phyloP scores from a whole-genome alignment of 2,888 invertebrate genomes.

The Tridacna crocea region DNA sequence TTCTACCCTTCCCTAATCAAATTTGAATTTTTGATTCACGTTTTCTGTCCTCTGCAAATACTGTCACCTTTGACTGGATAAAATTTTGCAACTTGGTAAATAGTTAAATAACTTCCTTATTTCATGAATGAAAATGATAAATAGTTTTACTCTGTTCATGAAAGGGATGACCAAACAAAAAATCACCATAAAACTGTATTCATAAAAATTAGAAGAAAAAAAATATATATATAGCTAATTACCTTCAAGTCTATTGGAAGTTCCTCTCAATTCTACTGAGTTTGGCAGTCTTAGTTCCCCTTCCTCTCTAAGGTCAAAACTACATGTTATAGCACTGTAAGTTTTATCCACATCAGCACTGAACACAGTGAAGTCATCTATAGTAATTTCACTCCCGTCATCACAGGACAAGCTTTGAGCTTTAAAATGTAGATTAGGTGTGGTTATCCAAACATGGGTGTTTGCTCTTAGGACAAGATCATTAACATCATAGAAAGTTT shows the following conservation, averaged over 20 bases:
- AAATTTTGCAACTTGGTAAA: too few species aligned
- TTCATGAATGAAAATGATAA: too few species aligned
- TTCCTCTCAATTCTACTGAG: slow-evolving; percentile 69
- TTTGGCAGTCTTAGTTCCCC: slow-evolving; percentile 72
- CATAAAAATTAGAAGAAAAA: too few species aligned
- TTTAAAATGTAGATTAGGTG: slow-evolving; percentile 55
- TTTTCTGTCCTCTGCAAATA: too few species aligned
- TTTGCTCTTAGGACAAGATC: slow-evolving; percentile 58
- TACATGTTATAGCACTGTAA: slow-evolving; percentile 69
- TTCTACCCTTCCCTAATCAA: too few species aligned
- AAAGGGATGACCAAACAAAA: too few species aligned
- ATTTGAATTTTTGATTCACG: too few species aligned
- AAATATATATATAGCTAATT: background rate
- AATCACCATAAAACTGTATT: too few species aligned
- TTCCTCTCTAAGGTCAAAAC: slow-evolving; percentile 65
- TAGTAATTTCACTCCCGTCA: slow-evolving; percentile 55
- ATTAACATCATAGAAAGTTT: slow-evolving; percentile 37
- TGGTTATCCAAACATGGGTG: slow-evolving; percentile 52
- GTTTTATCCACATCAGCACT: slow-evolving; percentile 65
- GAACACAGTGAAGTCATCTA: slow-evolving; percentile 67
- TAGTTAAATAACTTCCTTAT: too few species aligned
- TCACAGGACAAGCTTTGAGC: slow-evolving; percentile 67
- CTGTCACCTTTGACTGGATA: too few species aligned
- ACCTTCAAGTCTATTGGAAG: slow-evolving; percentile 66
- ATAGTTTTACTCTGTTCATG: too few species aligned